A percentile compares a stretch with the other conserved stretches of the same genome.
phyloP scores from a whole-genome alignment of 2,797 vertebrate species.

The Malacoctenus gilli region DNA sequence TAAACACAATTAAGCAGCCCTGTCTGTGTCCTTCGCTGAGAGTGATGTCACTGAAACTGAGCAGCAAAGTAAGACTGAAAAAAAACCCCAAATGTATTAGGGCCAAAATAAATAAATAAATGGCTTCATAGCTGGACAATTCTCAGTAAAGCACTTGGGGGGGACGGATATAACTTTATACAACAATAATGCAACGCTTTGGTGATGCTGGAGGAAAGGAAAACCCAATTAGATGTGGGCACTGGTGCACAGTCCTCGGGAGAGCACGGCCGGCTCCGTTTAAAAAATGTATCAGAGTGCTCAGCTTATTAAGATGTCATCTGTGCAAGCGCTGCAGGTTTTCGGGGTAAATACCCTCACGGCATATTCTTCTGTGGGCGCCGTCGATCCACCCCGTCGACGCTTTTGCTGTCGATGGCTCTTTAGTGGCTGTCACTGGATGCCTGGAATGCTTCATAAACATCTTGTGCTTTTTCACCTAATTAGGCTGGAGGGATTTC shows the following conservation, averaged over 20 bases:
- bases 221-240: constrained; percentile 75
- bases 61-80: constrained; percentile 15
- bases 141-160: constrained; percentile 45
- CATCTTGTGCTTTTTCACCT: constrained; percentile 81
- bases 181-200: constrained; percentile 60
- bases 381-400: constrained; percentile 71
- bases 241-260: constrained; percentile 67
- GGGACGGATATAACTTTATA: constrained; percentile 53
- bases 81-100: constrained; percentile 2
- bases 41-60: constrained; percentile 19
- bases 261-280: constrained; percentile 58
- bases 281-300: constrained; percentile 72
- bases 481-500: constrained; percentile 85
- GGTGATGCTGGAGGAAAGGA: constrained; percentile 54
- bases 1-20: background rate
- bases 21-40: background rate
- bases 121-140: constrained; percentile 46
- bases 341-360: constrained; percentile 74
- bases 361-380: constrained; percentile 65
- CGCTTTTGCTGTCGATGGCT: constrained; percentile 71
- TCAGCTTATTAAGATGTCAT: constrained; percentile 82
- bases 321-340: constrained; percentile 76
- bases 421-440: constrained; percentile 79
- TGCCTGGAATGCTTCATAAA: constrained; percentile 76
- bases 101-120: background rate